Base-by-base conservation (phyloP, 2,888 invertebrate genomes). In the Idaea aversata region DNA sequence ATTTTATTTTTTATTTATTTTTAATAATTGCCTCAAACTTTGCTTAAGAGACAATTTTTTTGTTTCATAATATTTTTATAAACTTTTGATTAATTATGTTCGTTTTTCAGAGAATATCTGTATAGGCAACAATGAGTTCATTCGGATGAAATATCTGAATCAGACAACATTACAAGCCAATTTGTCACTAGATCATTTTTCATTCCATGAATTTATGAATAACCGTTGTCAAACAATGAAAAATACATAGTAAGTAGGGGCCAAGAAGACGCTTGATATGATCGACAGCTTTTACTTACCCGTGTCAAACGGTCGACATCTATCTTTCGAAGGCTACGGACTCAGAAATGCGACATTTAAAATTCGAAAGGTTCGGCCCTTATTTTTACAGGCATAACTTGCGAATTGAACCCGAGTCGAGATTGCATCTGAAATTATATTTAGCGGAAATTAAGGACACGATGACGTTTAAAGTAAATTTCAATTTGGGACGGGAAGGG, bases 341-440 rank as follows among this genome's bases (percentile, higher is more conserved):
- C 75, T 71, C 70, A 47, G 73, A 75, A 71, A 63, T 71, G 70
- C 38, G 65, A 72, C 68, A 71, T 73, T 71, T 72, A 65, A 72
- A 70, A 72, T 70, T 68, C 65, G 61, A 57, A 72, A 68, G 70
- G 66, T 63, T 65, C 65, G 66, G 57, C 70, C 71, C 67, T 63
- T 67, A 67, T 74, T 73, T 73, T 74, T 71, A 67, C 65, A 62
- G 70, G 66, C 68, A 74, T 75, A 79, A 73, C 81, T 80, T 71
- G 67, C 71, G 77, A 86, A 85, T 85, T 85, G 85, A 88, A 86
- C 84, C 83, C 83, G 80, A 82, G 79, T 81, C 81, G 83, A 87
- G 88, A 90, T 90, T 88, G 86, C 85, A 88, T 90, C 86, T 85
- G 76, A 85, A 88, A 90, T 88, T 87, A 87, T 87, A 87, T 88